Base-by-base conservation (phyloP, 2,797 vertebrate species). In the Pantherophis alleghaniensis region DNA sequence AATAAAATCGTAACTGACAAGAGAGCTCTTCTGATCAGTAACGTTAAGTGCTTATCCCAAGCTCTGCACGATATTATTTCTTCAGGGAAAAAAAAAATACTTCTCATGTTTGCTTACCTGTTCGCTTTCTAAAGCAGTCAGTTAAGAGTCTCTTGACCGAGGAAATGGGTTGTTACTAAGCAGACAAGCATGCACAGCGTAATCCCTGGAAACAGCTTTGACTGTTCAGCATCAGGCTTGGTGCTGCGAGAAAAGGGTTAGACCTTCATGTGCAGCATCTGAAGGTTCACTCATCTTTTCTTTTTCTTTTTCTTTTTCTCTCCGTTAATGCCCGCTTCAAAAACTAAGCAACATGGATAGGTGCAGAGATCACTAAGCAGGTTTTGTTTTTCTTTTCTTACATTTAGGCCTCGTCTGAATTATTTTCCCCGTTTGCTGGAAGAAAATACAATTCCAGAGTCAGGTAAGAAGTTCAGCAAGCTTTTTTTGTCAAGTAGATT, bases 31-130 rank as follows among this genome's bases (percentile, higher is more conserved):
- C 86, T 61, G 91, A 88, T 3, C 2, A 86, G 2, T 22, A 88
- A 63, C 53, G n/a, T 86, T 55, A 61, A 91, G 86, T 69, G 69
- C 90, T 89, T 89, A 59, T 89, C 89, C 86, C 92, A 95, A 37
- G 0, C n/a, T 69, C 42, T 0, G 22, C 93, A 87, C 37, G 18
- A 63, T 2, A 89, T 74, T 83, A 74, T 91, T 94, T 91, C 89
- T 91, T 92, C 87, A 89, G 94, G 53, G n/a, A n/a, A 55, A 91
- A 92, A 90, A 86, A 92, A 90, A 83, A 90, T 0, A 56, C 66
- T 87, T 90, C 37, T 93, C 87, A 90, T 57, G 47, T 90, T 92
- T 79, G 94, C 96, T 97, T 98, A 97, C 97, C 98, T 96, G 95
- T 93, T 56, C 90, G 56, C 87, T 91, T 91, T 95, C 93, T 95